phyloP scores from a whole-genome alignment of 1,140 invertebrate genomes.

The Goniozus legneri region DNA sequence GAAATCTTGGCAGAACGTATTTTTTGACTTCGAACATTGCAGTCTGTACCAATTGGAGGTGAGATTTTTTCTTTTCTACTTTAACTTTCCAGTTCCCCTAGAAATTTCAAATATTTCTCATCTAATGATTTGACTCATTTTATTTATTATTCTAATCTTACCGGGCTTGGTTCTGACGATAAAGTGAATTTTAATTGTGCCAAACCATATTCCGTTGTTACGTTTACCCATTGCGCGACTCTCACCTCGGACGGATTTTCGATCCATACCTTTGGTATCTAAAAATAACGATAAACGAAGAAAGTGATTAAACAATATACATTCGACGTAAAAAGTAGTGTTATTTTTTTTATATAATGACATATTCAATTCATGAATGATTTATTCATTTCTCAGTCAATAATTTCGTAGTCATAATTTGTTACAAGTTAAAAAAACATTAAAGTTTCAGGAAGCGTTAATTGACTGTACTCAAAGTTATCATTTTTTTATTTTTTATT shows the following conservation, averaged over 20 bases:
- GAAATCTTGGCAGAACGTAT: slow-evolving; percentile 66
- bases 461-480: too few relatives aligned
- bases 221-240: slow-evolving; percentile 61
- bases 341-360: too few relatives aligned
- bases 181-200: slow-evolving; percentile 56
- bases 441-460: too few relatives aligned
- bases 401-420: too few relatives aligned
- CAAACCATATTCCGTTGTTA: slow-evolving; percentile 55
- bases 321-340: too few relatives aligned
- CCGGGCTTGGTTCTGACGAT: slow-evolving; percentile 55
- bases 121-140: too few relatives aligned
- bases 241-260: slow-evolving; percentile 59
- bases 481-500: too few relatives aligned
- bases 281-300: slow-evolving; percentile 4
- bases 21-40: slow-evolving; percentile 60
- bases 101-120: too few relatives aligned
- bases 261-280: slow-evolving; percentile 61
- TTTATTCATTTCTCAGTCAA: too few relatives aligned
- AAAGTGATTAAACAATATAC: too few relatives aligned
- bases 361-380: too few relatives aligned
- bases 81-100: slow-evolving; percentile 61
- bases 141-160: slow-evolving; percentile 36
- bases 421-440: too few relatives aligned
- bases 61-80: slow-evolving; percentile 45
- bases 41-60: slow-evolving; percentile 42